Base-by-base conservation (phyloP, 2,113 vertebrate genomes). In the Chaenocephalus aceratus region DNA sequence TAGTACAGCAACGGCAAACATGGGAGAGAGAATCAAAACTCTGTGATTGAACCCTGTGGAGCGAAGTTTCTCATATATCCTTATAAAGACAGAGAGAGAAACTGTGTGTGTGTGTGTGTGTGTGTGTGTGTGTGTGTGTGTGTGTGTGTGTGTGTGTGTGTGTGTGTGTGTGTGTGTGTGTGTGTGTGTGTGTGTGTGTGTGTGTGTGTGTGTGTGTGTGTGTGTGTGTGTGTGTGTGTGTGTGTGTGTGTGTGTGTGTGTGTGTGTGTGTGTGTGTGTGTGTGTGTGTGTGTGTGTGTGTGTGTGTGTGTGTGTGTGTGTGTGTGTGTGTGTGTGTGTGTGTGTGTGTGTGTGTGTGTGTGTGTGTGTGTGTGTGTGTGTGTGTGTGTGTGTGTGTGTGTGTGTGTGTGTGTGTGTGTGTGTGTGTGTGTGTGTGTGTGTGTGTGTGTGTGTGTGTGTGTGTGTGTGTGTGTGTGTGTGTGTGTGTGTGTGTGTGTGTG, bases 1-100 rank as follows among this genome's bases (percentile, higher is more conserved):
- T 79, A 80, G 84, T 90, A 69, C 73, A 85, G 81, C 79, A 88
- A 89, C 48, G 0, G 79, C 71, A 84, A 89, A 88, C 76, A 84
- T 73, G 75, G 57, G 78, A 76, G 34, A 84, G 30, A 15, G 59
- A 88, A 79, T 82, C 73, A 78, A 88, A 89, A 87, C 77, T 77
- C 75, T 66, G 65, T 45, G 71, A 85, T 87, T 88, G 41, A 59
- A 84, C 87, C 86, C 80, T 67, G 84, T 45, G 71, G 86, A 89
- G 63, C 75, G 13, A 49, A 74, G 45, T 73, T 75, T 79, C 60
- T 87, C 26, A 54, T 78, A 88, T 90, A 82, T 60, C 93, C 92
- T 90, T 93, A 93, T 93, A 93, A 88, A 92, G 91, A 84, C 75
- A 88, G 45, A 83, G 45, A 53, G 66, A 54, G 12, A 59, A 21